These are phyloP conservation scores for Plutomurus gul DNA, from an alignment of 1,140 invertebrate genomes.

Conservation along the genomic window DNA sequence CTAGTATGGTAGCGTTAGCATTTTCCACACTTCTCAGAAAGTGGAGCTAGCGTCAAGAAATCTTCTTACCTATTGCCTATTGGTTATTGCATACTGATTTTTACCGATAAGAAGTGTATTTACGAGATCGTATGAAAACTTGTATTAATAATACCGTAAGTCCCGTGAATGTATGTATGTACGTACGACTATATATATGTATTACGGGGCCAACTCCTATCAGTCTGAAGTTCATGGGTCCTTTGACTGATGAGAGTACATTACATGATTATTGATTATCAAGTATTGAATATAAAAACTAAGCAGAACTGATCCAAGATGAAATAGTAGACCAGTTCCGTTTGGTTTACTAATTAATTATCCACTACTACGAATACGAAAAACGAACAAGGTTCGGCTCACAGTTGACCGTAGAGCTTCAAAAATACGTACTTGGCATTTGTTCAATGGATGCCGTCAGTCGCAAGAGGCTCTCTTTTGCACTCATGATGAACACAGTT, in stretches of 20 bases:
- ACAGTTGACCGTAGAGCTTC: conserved; percentile 15
- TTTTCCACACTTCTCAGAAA: conserved; percentile 9
- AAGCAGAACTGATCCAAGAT: conserved; percentile 4
- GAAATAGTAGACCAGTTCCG: conserved; percentile 4
- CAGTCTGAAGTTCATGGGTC: conserved; percentile 11
- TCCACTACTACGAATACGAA: conserved; percentile 20
- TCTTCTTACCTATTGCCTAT: conserved; percentile 20
- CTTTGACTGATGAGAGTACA: conserved; percentile 22
- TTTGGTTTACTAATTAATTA: conserved; percentile 19
- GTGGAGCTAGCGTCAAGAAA: conserved; percentile 1
- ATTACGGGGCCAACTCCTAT: conserved; percentile 18
- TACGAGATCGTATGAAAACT: conserved; percentile 27
- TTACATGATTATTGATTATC: conserved; percentile 14
- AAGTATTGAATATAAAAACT: conserved; percentile 19
- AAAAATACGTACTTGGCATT: background rate
- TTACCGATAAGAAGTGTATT: conserved; percentile 24
- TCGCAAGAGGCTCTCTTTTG: conserved; percentile 19
- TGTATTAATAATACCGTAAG: conserved; percentile 17
- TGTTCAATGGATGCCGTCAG: background rate
- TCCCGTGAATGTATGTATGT: conserved; percentile 26
- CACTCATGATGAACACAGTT: background rate
- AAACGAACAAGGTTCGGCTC: conserved; percentile 3
- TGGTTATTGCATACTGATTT: conserved; percentile 30
- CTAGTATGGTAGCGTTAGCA: background rate
- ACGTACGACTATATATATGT: conserved; percentile 3